Evolutionary conservation across 1,140 invertebrate genomes (phyloP).

Genomic region (Bombus soroeensis): DNA sequence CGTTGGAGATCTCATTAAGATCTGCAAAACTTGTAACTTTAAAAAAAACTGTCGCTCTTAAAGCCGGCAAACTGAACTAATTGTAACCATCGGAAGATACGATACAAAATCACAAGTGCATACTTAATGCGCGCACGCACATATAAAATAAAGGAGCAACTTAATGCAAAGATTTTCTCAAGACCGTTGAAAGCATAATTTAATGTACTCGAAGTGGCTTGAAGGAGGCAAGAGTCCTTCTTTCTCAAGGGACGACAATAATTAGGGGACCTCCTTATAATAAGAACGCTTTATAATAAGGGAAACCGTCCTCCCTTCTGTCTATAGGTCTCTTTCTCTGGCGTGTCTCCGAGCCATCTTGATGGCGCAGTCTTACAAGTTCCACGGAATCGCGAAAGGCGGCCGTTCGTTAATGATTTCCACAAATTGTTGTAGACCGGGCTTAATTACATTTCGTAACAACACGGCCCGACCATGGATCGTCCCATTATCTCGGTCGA

Average conservation of each 20-base stretch:
- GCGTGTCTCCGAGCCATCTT: conserved; percentile 21
- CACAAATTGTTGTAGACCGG: conserved; percentile 52
- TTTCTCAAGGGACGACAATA: conserved; percentile 55
- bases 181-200: conserved; percentile 40
- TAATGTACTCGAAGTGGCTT: conserved; percentile 53
- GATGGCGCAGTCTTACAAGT: background rate
- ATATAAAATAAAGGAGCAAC: background rate
- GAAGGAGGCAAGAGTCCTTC: conserved; percentile 49
- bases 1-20: too few species aligned
- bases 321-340: background rate
- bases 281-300: conserved; percentile 61
- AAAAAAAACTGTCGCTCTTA: too few species aligned
- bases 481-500: conserved; percentile 40
- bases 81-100: too few species aligned
- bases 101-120: background rate
- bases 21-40: too few species aligned
- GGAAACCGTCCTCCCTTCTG: background rate
- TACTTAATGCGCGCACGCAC: background rate
- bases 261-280: conserved; percentile 61
- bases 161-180: conserved; percentile 11
- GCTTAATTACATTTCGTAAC: conserved; percentile 57
- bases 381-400: conserved; percentile 27
- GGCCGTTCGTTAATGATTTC: conserved; percentile 54
- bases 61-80: too few species aligned
- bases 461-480: conserved; percentile 31